Conservation (phyloP, 2,888 invertebrate species). For the Lucinisca nassula region DNA sequence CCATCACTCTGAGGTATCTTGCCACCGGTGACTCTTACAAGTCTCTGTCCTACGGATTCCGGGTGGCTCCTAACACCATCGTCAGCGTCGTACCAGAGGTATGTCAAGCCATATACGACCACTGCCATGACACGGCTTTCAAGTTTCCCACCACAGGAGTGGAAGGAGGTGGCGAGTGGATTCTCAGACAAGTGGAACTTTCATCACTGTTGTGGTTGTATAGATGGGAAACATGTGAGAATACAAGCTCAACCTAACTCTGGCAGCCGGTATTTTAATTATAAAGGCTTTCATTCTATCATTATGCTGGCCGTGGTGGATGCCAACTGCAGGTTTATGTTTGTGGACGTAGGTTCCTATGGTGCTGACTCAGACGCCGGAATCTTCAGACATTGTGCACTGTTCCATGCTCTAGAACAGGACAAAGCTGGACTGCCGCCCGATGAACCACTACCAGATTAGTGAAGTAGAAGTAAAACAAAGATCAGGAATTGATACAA, state of each 20-base stretch:
- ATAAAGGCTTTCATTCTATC: conserved; percentile 80
- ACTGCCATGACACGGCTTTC: conserved; percentile 12
- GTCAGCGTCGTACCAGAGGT: conserved; percentile 80
- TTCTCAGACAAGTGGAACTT: conserved; percentile 80
- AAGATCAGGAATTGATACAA: no score
- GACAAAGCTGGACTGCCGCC: conserved; percentile 38
- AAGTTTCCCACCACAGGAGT: conserved; percentile 28
- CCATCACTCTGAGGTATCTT: conserved; percentile 25
- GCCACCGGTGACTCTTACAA: conserved; percentile 74
- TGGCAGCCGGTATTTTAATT: conserved; percentile 82
- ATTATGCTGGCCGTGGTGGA: conserved; percentile 80
- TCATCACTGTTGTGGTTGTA: conserved; percentile 82
- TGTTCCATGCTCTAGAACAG: conserved; percentile 7
- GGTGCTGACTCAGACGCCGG: conserved; percentile 22
- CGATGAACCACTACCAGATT: conserved; percentile 34
- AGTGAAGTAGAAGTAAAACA: no score
- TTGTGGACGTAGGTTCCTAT: conserved; percentile 17
- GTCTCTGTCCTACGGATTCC: conserved; percentile 81
- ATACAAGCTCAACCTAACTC: conserved; percentile 75
- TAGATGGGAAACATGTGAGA: conserved; percentile 84
- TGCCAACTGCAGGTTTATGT: conserved; percentile 19
- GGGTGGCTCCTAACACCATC: conserved; percentile 83
- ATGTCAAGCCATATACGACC: conserved; percentile 78
- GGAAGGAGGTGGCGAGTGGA: conserved; percentile 32
- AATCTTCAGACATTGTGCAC: conserved; percentile 14